Base-by-base conservation (phyloP, 2,113 vertebrate species). In the Corythaeola cristata region DNA sequence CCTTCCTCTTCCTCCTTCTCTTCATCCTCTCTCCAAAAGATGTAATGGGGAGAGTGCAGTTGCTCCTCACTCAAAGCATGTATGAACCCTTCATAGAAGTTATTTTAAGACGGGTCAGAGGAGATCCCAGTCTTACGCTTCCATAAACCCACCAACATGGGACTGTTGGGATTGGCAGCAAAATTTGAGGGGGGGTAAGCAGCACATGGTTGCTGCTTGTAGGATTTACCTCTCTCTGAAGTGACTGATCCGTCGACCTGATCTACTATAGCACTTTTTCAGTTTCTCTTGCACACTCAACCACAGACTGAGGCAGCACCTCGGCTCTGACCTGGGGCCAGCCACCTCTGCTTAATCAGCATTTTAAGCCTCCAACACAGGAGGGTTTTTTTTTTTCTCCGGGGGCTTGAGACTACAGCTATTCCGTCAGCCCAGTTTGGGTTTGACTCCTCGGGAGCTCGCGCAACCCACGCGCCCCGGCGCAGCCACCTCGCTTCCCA, bases 381-480 rank as follows among this genome's bases (percentile, higher is more conserved):
- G n/a, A 78, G 69, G 32, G 41, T 44, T 33, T 12, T 89, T 33
- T 12, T 89, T 83, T 67, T 59, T 37, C 76, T 84, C n/a, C 63
- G 88, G 39, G 39, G 62, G 63, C 80, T 64, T 47, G 63, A 90
- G 63, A 66, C 73, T 89, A 58, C 89, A 84, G 72, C 89, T 77
- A 35, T 83, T 95, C 79, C 7, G 53, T 86, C 91, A 94, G 91
- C 93, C 76, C 75, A 66, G 95, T 96, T 86, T 95, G 96, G 91
- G 67, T 97, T 96, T 96, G 93, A 96, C 95, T 94, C 91, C 88
- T 91, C 26, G 3, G 75, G 67, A 92, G 67, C 58, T 93, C 23
- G 1, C 16, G 9, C 96, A 94, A 83, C 96, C 96, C 95, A 96
- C 95, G 1, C 86, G 8, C 4, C 78, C 69, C 37, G 3, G 82